Evolutionary conservation across 2,113 vertebrate genomes (phyloP).

Genomic region (Siniperca chuatsi): DNA sequence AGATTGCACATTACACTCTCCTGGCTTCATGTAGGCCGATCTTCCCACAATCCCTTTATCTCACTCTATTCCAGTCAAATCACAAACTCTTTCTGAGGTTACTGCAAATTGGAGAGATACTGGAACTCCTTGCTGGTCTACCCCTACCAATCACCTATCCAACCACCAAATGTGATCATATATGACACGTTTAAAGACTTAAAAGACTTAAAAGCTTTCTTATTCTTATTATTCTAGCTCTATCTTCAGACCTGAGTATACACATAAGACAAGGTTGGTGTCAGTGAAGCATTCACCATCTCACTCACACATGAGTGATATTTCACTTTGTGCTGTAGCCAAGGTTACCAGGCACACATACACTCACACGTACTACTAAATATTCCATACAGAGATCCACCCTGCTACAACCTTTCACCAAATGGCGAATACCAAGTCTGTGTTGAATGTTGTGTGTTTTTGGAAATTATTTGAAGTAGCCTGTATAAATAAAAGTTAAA

Average conservation of each 20-base stretch:
- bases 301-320: constrained; percentile 27
- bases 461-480: neutral
- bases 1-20: neutral
- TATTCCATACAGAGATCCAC: constrained; percentile 25
- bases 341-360: constrained; percentile 36
- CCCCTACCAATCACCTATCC: too few relatives aligned
- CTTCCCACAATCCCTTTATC: neutral
- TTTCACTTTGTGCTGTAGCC: constrained; percentile 39
- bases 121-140: neutral
- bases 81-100: neutral
- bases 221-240: neutral
- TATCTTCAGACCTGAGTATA: constrained; percentile 1
- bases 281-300: neutral
- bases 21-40: neutral
- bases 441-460: neutral
- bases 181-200: neutral
- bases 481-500: constrained; percentile 2
- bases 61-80: neutral
- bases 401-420: constrained; percentile 17
- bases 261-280: neutral
- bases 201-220: neutral
- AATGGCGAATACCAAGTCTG: neutral
- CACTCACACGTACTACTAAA: constrained; percentile 12
- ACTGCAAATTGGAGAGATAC: neutral
- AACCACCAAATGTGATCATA: neutral